Evolutionary conservation across 1,140 invertebrate genomes (phyloP).

Genomic region (Microplitis mediator): DNA sequence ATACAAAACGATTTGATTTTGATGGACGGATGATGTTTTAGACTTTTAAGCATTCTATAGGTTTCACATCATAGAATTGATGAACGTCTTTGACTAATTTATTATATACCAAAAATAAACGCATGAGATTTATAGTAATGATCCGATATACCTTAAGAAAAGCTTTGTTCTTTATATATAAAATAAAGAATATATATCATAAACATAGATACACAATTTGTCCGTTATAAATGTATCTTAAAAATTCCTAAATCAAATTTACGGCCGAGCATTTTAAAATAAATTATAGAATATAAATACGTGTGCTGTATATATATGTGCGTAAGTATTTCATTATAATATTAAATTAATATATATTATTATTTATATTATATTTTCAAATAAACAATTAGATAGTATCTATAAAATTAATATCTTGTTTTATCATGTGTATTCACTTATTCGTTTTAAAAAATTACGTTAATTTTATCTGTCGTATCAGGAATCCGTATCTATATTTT

Average conservation of each 20-base stretch:
- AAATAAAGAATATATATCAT: too few relatives aligned
- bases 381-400: not conserved
- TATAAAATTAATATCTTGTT: not conserved
- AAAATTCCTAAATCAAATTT: too few relatives aligned
- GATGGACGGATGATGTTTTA: constrained; percentile 54
- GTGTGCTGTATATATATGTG: not conserved
- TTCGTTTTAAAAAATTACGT: not conserved
- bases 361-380: not conserved
- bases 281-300: not conserved
- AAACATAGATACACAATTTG: too few relatives aligned
- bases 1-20: constrained; percentile 29
- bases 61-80: constrained; percentile 53
- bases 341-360: not conserved
- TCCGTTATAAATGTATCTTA: too few relatives aligned
- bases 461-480: not conserved
- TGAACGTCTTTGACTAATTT: constrained; percentile 60
- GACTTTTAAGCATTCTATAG: constrained; percentile 47
- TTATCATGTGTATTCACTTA: not conserved
- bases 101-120: constrained; percentile 50
- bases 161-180: constrained; percentile 7
- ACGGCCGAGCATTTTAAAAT: not conserved
- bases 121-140: constrained; percentile 53
- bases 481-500: not conserved
- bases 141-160: constrained; percentile 33
- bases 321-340: too few relatives aligned